A percentile compares a stretch with the other conserved stretches of the same genome.
Conservation (phyloP, 2,888 invertebrate genomes). For the Cataglyphis albicans region DNA sequence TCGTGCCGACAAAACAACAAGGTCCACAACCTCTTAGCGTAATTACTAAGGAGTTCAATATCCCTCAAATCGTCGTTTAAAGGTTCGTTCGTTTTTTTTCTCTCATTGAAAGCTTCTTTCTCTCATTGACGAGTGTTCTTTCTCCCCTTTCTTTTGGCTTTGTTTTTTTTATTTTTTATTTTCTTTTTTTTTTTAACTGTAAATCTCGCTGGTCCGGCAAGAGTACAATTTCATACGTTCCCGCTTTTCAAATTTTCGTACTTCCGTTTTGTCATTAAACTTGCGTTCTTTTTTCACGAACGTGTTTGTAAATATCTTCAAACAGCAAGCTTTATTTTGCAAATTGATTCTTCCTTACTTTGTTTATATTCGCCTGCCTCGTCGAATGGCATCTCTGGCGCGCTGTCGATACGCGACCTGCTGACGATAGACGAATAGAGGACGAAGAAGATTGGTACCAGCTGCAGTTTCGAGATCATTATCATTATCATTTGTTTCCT, state of each 20-base stretch:
- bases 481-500: conserved; percentile 33
- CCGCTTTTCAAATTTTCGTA: conserved; percentile 14
- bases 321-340: conserved; percentile 1
- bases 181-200: not conserved
- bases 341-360: not conserved
- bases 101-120: too few species aligned
- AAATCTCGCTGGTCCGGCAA: not conserved
- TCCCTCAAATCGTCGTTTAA: not conserved
- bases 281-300: not conserved
- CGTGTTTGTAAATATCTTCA: not conserved
- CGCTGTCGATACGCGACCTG: conserved; percentile 83
- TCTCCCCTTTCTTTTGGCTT: not conserved
- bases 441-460: conserved; percentile 83
- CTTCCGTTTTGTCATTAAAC: not conserved
- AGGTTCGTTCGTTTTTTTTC: not conserved
- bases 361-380: conserved; percentile 60
- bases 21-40: conserved; percentile 17
- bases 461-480: conserved; percentile 83
- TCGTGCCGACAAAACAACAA: conserved; percentile 1
- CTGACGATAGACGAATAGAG: conserved; percentile 84
- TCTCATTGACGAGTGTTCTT: not conserved
- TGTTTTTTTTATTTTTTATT: not conserved
- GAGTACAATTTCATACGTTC: conserved; percentile 24
- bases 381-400: conserved; percentile 74
- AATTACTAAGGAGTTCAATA: conserved; percentile 34